A percentile compares a stretch with the other conserved stretches of the same genome.
These are phyloP conservation scores for Hyaena hyaena DNA, from an alignment of 2,113 vertebrate species.

Conservation along the genomic window DNA sequence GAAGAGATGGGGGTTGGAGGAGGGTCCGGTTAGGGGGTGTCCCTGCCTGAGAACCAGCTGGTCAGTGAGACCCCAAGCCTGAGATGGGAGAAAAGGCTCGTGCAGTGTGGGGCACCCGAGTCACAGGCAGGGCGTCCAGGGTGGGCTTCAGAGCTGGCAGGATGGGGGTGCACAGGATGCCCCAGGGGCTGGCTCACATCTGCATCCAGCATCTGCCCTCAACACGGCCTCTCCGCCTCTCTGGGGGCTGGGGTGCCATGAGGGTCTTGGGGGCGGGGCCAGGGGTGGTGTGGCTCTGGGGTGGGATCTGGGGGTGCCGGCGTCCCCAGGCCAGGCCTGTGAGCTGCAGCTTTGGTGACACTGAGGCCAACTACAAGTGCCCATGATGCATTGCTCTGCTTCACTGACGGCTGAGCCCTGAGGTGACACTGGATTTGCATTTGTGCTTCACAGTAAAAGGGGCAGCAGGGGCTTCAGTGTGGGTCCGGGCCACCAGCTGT, in stretches of 20 bases:
- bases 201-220: neutral
- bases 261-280: neutral
- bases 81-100: neutral
- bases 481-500: neutral
- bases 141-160: neutral
- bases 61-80: neutral
- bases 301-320: neutral
- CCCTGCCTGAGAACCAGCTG: neutral
- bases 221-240: neutral
- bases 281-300: neutral
- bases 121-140: neutral
- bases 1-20: neutral
- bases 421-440: neutral
- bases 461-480: neutral
- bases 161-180: accelerated
- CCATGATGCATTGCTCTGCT: neutral
- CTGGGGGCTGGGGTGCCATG: no score
- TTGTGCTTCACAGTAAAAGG: neutral
- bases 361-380: accelerated
- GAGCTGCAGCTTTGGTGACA: neutral
- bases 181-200: neutral
- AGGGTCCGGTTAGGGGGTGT: neutral
- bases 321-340: neutral
- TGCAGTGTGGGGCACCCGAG: accelerated
- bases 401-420: neutral